A percentile compares a stretch with the other conserved stretches of the same genome.
Conservation (phyloP, 1,140 invertebrate species). For the Elymnias hypermnestra region DNA sequence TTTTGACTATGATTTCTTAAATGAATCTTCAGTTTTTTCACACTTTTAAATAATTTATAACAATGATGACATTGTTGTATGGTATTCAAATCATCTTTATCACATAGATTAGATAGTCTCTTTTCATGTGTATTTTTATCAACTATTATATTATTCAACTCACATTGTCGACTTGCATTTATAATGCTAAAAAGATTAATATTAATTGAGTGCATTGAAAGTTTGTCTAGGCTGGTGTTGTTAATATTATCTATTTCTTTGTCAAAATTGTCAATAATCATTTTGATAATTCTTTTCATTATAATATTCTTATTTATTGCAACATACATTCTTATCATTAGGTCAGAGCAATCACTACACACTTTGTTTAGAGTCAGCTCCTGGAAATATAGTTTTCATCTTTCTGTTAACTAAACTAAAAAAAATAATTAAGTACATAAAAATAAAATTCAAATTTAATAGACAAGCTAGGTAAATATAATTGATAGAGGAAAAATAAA, state of each 20-base stretch:
- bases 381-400: conserved; percentile 41
- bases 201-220: conserved; percentile 6
- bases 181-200: conserved; percentile 13
- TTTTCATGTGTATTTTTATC: background rate
- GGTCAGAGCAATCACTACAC: conserved; percentile 30
- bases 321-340: conserved; percentile 35
- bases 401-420: too few species aligned
- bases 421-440: too few species aligned
- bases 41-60: conserved; percentile 27
- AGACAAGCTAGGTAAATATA: too few species aligned
- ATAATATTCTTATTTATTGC: conserved; percentile 26
- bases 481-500: too few species aligned
- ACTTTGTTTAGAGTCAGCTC: conserved; percentile 28
- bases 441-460: too few species aligned
- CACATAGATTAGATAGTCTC: background rate
- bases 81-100: conserved; percentile 12
- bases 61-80: conserved; percentile 35
- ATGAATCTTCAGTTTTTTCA: conserved; percentile 16
- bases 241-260: conserved; percentile 8
- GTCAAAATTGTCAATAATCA: conserved; percentile 20
- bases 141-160: background rate
- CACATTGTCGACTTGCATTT: background rate
- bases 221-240: conserved; percentile 2
- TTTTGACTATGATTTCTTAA: conserved; percentile 24
- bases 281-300: conserved; percentile 22